Conservation (phyloP, 2,113 vertebrate genomes). For the Trichechus manatus region DNA sequence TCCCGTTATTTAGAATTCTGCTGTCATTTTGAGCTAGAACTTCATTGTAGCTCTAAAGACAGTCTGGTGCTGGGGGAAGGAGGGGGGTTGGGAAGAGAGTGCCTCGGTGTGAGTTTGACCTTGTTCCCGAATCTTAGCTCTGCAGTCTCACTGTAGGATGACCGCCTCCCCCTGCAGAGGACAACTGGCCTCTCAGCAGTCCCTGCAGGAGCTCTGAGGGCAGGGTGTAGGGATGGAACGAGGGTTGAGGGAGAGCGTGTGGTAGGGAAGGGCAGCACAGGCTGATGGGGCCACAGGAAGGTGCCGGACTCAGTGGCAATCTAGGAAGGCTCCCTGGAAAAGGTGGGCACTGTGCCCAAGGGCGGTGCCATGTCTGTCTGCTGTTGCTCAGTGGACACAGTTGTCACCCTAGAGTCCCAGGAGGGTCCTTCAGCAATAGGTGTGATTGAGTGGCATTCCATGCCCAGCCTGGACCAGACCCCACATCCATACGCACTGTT, state of each 20-base stretch:
- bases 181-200: neutral
- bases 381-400: accelerated
- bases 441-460: accelerated
- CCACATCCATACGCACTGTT: neutral
- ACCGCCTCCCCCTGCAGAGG: neutral
- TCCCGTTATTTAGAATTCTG: neutral
- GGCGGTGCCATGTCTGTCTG: too few relatives aligned
- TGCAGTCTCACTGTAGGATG: neutral
- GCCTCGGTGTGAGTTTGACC: neutral
- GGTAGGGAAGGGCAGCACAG: too few relatives aligned
- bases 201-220: accelerated
- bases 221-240: too few relatives aligned
- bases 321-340: neutral
- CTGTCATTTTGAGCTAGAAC: neutral
- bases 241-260: too few relatives aligned
- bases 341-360: accelerated
- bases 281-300: accelerated
- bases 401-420: accelerated
- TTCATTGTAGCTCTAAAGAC: too few relatives aligned
- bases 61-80: accelerated
- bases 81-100: accelerated
- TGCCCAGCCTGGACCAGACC: accelerated
- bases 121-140: accelerated
- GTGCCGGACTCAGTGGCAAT: neutral
- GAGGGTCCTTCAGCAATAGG: too few relatives aligned